phyloP scores from a whole-genome alignment of 2,888 invertebrate species.

The Octonoba sinensis region DNA sequence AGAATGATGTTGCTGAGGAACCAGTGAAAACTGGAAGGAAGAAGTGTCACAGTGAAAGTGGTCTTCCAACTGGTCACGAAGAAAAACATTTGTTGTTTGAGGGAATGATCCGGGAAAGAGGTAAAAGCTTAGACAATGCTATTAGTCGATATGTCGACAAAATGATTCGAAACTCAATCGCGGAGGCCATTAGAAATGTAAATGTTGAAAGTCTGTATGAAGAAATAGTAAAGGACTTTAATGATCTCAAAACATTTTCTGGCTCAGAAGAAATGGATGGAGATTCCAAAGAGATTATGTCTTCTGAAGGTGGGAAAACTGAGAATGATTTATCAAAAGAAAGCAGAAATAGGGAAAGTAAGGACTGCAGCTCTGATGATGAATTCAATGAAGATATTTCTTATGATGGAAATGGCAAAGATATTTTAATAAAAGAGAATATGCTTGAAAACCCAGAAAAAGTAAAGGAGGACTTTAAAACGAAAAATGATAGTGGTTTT shows the following conservation, averaged over 20 bases:
- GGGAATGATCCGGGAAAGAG: too few relatives aligned
- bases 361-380: not conserved
- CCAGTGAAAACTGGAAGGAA: not conserved
- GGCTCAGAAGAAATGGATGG: too few relatives aligned
- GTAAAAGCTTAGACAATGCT: conserved; percentile 19
- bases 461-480: not conserved
- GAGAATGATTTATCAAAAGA: too few relatives aligned
- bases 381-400: not conserved
- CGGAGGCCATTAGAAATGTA: conserved; percentile 19
- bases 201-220: conserved; percentile 26
- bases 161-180: conserved; percentile 31
- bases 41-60: conserved; percentile 37
- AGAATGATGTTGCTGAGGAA: too few relatives aligned
- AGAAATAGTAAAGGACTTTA: conserved; percentile 11
- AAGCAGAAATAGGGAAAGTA: too few relatives aligned
- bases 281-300: too few relatives aligned
- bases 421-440: not conserved
- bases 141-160: conserved; percentile 28
- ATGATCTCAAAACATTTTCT: not conserved
- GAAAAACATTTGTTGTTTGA: too few relatives aligned
- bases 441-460: not conserved
- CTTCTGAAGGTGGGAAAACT: too few relatives aligned
- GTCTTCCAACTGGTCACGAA: not conserved
- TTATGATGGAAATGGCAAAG: not conserved
- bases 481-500: too few relatives aligned